Percentiles rank a stretch among this genome's conserved stretches.
Evolutionary conservation across 2,797 vertebrate genomes (phyloP).

Genomic region (Steatocranus sp.): DNA sequence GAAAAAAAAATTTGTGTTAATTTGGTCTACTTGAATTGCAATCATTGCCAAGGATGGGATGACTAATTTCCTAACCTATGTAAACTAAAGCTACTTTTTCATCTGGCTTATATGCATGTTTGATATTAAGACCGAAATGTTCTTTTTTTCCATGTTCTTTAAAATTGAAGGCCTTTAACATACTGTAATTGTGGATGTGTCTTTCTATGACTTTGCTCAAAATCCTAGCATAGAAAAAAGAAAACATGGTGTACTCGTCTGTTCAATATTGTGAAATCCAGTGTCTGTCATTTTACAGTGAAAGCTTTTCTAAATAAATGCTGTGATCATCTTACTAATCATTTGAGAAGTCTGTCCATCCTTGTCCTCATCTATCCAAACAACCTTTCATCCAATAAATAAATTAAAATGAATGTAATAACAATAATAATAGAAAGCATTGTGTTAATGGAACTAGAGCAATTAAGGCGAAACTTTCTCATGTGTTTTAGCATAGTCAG

Average conservation of each 20-base stretch:
- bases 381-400: not conserved
- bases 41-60: not conserved
- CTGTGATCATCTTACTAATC: constrained; percentile 27
- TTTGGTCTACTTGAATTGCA: not conserved
- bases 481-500: not conserved
- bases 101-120: constrained; percentile 65
- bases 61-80: not conserved
- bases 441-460: not conserved
- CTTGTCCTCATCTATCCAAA: not conserved
- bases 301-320: constrained; percentile 69
- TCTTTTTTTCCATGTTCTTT: constrained; percentile 20
- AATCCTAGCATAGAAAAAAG: constrained; percentile 44
- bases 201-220: constrained; percentile 51
- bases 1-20: not conserved
- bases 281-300: constrained; percentile 60
- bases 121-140: constrained; percentile 32
- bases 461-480: not conserved
- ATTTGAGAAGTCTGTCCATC: not conserved
- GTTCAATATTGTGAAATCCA: constrained; percentile 56
- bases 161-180: constrained; percentile 38
- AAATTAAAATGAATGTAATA: not conserved
- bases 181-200: constrained; percentile 50
- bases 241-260: constrained; percentile 34
- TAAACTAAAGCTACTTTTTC: constrained; percentile 20
- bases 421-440: not conserved